Evolutionary conservation across 2,888 invertebrate genomes (phyloP), one percentile per base, ranked within the genome.

Genomic region (Lasioglossum leucozonium): DNA sequence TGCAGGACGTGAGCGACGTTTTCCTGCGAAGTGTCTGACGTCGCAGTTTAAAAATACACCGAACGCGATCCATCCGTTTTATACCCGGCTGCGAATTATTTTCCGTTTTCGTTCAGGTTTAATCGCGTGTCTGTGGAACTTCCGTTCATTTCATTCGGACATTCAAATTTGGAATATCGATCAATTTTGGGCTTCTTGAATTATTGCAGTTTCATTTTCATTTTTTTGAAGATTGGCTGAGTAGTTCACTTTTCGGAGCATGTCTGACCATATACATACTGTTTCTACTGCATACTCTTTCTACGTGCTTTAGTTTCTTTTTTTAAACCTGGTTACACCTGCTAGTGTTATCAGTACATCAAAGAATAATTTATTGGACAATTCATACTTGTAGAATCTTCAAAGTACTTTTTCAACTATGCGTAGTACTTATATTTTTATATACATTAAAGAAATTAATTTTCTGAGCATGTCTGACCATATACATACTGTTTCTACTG

Each of bases 21-120:
- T 72, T 11, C 26, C 78, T 37, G 44, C 72, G 10, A 62, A 78
- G 34, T 22, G 72, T 78, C 30, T 37, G 22, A 72, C 22, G 30
- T 58, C 16, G 18, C 34, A 1, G 22, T 26, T 67, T 51, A 37
- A 67, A 37, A 77, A 77, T 37, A 67, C 13, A 40, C 65, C 4
- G 34, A 65, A 34, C 0, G 30, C 16, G n/a, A 76, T 76, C 13
- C 37, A 16, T 22, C 26, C 40, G 44, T 34, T 47, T 22, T 4
- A 22, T 11, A 16, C 13, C 6, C 30, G 30, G 62, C 30, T 30
- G 62, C 62, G 30, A 62, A 62, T 18, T 30, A 62, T 30, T 62
- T 30, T 30, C 6, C 2, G 30, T 16, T 62, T 30, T 16, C 16
- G 26, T 62, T 16, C 58, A 6, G 13, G 16, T 30, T 62, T 6